Base-by-base conservation (phyloP, 2,888 invertebrate species). In the Temnothorax unifasciatus region DNA sequence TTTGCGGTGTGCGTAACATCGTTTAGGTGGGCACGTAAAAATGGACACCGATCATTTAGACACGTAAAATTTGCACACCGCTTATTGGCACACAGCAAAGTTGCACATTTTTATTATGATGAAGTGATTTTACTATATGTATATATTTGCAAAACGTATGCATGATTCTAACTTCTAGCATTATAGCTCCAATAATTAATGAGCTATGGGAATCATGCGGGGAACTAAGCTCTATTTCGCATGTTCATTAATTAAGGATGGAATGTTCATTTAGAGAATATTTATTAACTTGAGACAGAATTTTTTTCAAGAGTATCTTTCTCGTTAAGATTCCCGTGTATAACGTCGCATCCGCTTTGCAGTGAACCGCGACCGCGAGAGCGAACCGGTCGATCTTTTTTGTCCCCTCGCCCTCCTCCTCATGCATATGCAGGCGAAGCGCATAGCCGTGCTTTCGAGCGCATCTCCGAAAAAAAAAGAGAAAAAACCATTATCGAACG, bases 301-400 rank as follows among this genome's bases (percentile, higher is more conserved):
- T 66, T 66, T 66, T 66, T 47, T 47, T 29, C 25, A 18, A 9
- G 9, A 44, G 44, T 44, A 25, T n/a, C 57, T 54, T 11, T 38
- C 41, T 57, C 25, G 38, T 57, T 54, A 73, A 41, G 25, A 41
- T 38, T 41, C 11, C 6, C 38, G 41, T 4, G 38, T 21, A 25
- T 25, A 41, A 25, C 11, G 18, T 6, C 18, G 57, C 5, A 59
- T 57, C 25, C 54, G 54, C 54, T 54, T 57, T 57, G 41, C 73
- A 73, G 41, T 73, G 57, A 73, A 73, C 41, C 73, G 21, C 47
- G n/a, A 73, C 21, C 13, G 63, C 34, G 34, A 75, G 47, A 75
- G 21, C 47, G 61, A 59, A 74, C 47, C 63, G 47, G 47, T 75
- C 29, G 15, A 47, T 76, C 25, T 66, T 18, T 50, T 59, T 74